Conservation (phyloP, 2,113 vertebrate genomes). For the Nibea coibor region DNA sequence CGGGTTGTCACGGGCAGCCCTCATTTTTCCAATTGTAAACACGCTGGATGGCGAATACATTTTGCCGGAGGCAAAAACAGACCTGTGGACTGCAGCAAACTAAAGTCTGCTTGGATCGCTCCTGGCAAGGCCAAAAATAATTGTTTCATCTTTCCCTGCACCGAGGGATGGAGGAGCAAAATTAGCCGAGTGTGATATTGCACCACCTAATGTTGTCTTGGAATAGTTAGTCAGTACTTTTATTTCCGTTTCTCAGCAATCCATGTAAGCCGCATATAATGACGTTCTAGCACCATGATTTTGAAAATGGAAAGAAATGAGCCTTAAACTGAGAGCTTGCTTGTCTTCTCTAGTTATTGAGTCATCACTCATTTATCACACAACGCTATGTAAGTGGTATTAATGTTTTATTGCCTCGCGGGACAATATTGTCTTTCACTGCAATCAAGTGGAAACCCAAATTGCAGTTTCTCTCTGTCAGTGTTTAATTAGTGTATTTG, state of each 20-base stretch:
- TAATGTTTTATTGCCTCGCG: conserved; percentile 7
- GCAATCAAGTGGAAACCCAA: conserved; percentile 36
- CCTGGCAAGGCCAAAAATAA: conserved; percentile 64
- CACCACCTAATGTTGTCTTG: conserved; percentile 33
- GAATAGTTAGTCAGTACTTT: conserved; percentile 41
- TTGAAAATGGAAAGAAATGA: conserved; percentile 61
- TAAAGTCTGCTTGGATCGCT: conserved; percentile 13
- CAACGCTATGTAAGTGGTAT: conserved; percentile 16
- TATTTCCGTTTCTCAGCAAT: conserved; percentile 32
- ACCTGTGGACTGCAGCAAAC: conserved; percentile 37
- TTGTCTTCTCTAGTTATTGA: conserved; percentile 51
- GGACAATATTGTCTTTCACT: conserved; percentile 18
- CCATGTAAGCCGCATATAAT: conserved; percentile 39
- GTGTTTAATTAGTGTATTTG: conserved; percentile 32
- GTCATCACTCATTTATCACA: conserved; percentile 55
- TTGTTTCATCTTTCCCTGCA: conserved; percentile 55
- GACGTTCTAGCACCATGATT: conserved; percentile 26
- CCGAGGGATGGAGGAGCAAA: conserved; percentile 29
- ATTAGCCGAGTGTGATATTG: conserved; percentile 68
- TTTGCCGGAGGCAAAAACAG: conserved; percentile 47
- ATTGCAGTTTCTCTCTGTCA: conserved; percentile 8
- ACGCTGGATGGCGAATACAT: conserved; percentile 43
- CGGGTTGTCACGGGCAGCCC: conserved; percentile 6
- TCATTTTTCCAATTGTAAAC: conserved; percentile 57
- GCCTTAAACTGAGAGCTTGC: conserved; percentile 10